A percentile compares a stretch with the other conserved stretches of the same genome.
Conservation (phyloP, 2,888 invertebrate genomes). For the Nipponacmea schrenckii region DNA sequence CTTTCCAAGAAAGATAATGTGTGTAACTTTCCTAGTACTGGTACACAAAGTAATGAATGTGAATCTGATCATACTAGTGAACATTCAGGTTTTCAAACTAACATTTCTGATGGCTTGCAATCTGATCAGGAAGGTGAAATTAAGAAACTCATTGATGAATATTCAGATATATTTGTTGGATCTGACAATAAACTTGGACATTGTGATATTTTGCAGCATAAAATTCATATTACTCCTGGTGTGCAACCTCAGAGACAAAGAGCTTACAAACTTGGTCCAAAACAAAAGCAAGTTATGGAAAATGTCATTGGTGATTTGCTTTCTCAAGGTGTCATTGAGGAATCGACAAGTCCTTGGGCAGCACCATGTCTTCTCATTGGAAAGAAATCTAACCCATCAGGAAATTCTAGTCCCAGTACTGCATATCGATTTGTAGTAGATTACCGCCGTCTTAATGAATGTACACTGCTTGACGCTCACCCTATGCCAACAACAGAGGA, state of each 20-base stretch:
- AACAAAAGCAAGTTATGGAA: conserved; percentile 11
- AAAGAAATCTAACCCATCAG: not conserved
- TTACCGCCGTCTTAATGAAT: conserved; percentile 9
- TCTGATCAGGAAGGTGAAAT: not conserved
- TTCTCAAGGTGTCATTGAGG: conserved; percentile 9
- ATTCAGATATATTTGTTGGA: conserved; percentile 4
- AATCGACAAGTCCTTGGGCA: conserved; percentile 10
- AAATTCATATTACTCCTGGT: not conserved
- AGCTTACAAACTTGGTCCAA: conserved; percentile 8
- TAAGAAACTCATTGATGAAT: conserved; percentile 5
- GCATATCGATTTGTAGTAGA: conserved; percentile 3
- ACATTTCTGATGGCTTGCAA: not conserved
- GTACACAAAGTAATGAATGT: not conserved
- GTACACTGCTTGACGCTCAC: conserved; percentile 5
- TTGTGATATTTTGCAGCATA: conserved; percentile 10
- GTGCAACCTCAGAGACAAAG: conserved; percentile 6
- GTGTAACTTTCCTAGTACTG: not conserved
- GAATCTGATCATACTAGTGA: not conserved
- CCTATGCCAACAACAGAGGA: conserved; percentile 7
- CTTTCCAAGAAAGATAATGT: not conserved
- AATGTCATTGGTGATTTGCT: not conserved
- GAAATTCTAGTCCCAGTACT: too few relatives aligned
- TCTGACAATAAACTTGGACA: conserved; percentile 9
- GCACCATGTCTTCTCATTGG: conserved; percentile 9
- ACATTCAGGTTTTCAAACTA: not conserved